Base-by-base conservation (phyloP, 2,888 invertebrate species). In the Salpingus planirostris region DNA sequence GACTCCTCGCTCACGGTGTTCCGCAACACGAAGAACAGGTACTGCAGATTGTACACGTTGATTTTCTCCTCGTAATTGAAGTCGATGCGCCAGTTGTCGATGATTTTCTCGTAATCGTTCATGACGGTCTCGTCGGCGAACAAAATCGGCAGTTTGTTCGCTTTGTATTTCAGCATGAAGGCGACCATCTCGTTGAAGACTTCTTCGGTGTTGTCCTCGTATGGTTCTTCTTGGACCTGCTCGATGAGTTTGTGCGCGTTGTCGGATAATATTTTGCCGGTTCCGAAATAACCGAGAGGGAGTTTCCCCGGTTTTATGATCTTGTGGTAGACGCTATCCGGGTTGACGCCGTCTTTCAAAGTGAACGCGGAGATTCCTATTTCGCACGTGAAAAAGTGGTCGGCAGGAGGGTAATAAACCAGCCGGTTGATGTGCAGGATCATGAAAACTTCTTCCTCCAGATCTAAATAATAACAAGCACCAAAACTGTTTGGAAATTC, bases 211-310 rank as follows among this genome's bases (percentile, higher is more conserved):
- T 53, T 67, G 33, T 59, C 43, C 5, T 39, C 44, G 25, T 55
- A 47, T 2, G 60, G 63, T 3, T 61, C 46, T 1, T 62, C 61
- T 11, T 66, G 52, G 1, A 63, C 54, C 2, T 70, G 66, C 13
- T 63, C 38, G 1, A 60, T 62, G 24, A 75, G 52, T 32, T 64
- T 55, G 47, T 75, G 75, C 0, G 69, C 66, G 2, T 51, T 46
- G 1, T 60, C 18, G 18, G 18, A 18, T 5, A 6, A 8, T 8
- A 6, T 5, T 8, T 18, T 18, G 18, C 5, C 18, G 5, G 5
- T 8, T 18, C 5, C 5, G 5, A 5, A 8, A 18, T 18, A 18
- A 18, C 18, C 18, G 5, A 18, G 8, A 5, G 18, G 18, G n/a
- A 18, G 18, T 8, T 8, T 23, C 5, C 23, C 23, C 5, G 23